Evolutionary conservation across 2,888 invertebrate species (phyloP).

Genomic region (Sesamia inferens): DNA sequence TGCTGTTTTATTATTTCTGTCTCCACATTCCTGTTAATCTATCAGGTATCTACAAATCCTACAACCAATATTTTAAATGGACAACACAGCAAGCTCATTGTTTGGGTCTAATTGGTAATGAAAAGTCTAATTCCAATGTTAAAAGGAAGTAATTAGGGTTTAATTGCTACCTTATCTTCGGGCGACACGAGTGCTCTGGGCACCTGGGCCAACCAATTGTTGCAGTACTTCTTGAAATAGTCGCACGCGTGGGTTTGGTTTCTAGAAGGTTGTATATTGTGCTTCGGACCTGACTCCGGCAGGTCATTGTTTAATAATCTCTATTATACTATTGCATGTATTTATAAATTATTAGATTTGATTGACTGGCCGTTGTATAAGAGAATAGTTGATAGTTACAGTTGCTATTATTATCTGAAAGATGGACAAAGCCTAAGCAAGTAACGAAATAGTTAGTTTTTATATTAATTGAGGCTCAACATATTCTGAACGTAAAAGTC

Average conservation of each 20-base stretch:
- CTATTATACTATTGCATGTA: slow-evolving; percentile 53
- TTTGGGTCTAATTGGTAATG: slow-evolving; percentile 74
- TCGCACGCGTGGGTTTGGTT: slow-evolving; percentile 57
- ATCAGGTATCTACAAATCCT: slow-evolving; percentile 33
- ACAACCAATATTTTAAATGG: slow-evolving; percentile 50
- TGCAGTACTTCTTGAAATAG: slow-evolving; percentile 58
- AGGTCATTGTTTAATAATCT: slow-evolving; percentile 61
- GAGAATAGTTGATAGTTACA: slow-evolving; percentile 24
- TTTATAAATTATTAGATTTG: slow-evolving; percentile 44
- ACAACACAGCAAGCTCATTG: slow-evolving; percentile 68
- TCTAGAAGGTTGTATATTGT: slow-evolving; percentile 58
- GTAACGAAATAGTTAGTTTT: background rate
- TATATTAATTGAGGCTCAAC: background rate
- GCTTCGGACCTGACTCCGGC: slow-evolving; percentile 32
- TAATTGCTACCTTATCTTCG: slow-evolving; percentile 85
- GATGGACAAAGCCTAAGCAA: background rate
- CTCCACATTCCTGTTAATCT: slow-evolving; percentile 18
- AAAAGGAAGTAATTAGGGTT: slow-evolving; percentile 86
- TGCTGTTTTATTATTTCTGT: slow-evolving; percentile 7
- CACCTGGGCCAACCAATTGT: slow-evolving; percentile 71
- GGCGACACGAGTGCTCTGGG: slow-evolving; percentile 74
- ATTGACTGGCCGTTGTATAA: slow-evolving; percentile 34
- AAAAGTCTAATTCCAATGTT: slow-evolving; percentile 73
- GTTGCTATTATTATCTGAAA: slow-evolving; percentile 8
- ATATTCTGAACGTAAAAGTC: background rate